Base-by-base conservation (phyloP, 2,888 invertebrate species). In the Cheilosia vulpina region DNA sequence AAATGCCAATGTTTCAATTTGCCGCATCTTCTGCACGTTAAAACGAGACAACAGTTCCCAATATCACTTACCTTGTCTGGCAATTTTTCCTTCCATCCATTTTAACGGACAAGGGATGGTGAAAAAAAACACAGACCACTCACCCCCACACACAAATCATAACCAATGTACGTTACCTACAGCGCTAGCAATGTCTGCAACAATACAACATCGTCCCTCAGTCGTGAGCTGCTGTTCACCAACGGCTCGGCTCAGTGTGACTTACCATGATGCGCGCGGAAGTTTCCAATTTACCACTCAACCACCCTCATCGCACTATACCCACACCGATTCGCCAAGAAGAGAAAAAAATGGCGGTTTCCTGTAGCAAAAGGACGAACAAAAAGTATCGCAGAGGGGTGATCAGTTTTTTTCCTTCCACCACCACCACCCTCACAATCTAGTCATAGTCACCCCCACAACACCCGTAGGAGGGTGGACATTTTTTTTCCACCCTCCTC, bases 271-370 rank as follows among this genome's bases (percentile, higher is more conserved):
- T 85, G 87, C 78, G 78, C 87, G 85, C 87, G 87, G 87, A 87
- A 88, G 87, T 87, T 89, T 87, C 87, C 87, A 88, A 88, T 88
- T 88, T 88, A 84, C 85, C 87, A 88, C 75, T 78, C 87, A 83
- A 66, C 80, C 81, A 87, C 85, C 85, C 87, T 75, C 77, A 83
- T 69, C 72, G 27, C 27, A 45, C 62, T 52, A 65, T 73, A 13
- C 66, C 62, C 75, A 63, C 62, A 57, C 63, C 57, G 57, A 53
- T 65, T 17, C 53, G 53, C 50, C 34, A 66, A 52, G 62, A 71
- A 80, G 65, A 52, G 34, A 66, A 89, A 89, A 89, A 89, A 89
- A 89, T 88, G 89, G 89, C 88, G 89, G 88, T 88, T 88, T 88
- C 88, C 89, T 88, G 87, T 71, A 81, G 79, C 87, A 88, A 79